Evolutionary conservation across 2,797 vertebrate genomes (phyloP).

Genomic region (Gorsachius magnificus): DNA sequence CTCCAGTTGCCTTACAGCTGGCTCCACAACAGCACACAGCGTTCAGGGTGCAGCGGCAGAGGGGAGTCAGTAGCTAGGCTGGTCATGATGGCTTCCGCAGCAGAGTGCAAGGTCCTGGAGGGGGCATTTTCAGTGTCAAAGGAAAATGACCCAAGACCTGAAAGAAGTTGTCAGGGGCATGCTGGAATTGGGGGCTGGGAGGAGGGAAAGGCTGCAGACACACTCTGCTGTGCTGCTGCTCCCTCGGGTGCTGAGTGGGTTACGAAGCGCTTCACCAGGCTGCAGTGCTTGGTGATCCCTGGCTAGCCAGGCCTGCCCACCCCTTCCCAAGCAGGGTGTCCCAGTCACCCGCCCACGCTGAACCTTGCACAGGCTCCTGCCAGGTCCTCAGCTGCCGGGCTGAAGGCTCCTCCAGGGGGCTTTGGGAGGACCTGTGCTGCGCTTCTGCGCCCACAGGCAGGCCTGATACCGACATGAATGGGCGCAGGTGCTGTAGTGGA

Average conservation of each 20-base stretch:
- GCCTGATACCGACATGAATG: accelerated
- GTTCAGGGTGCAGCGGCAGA: background rate
- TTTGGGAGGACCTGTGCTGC: background rate
- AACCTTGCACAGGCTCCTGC: background rate
- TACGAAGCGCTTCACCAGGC: accelerated
- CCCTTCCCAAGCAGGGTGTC: background rate
- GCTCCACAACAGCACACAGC: background rate
- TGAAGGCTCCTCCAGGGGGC: background rate
- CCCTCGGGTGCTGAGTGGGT: background rate
- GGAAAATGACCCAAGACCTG: background rate
- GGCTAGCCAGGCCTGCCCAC: background rate
- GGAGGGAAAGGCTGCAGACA: background rate
- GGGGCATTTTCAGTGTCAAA: no score
- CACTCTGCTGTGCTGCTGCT: background rate
- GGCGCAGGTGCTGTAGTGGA: background rate
- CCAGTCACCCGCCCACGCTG: background rate
- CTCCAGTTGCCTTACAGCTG: background rate
- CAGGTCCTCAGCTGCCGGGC: background rate
- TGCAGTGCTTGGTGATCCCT: background rate
- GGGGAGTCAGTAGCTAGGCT: background rate
- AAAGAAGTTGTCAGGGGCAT: background rate
- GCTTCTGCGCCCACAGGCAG: background rate
- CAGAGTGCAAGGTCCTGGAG: no score
- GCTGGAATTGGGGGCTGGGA: background rate
- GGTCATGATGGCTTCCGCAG: background rate